phyloP scores from a whole-genome alignment of 2,888 invertebrate genomes.

The Lucinisca nassula region DNA sequence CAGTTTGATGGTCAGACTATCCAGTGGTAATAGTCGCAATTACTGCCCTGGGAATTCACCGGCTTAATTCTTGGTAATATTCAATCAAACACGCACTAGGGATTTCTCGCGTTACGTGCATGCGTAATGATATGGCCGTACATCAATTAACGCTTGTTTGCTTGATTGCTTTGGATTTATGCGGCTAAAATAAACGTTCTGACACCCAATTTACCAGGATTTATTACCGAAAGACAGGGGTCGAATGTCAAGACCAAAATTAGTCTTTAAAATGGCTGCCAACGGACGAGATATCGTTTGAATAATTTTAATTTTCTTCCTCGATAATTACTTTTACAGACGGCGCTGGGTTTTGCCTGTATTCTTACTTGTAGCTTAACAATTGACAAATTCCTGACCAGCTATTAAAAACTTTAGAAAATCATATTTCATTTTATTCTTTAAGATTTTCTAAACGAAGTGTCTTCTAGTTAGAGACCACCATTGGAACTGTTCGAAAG shows the following conservation, averaged over 20 bases:
- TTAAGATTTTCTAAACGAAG: too few species aligned
- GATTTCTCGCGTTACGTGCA: constrained; percentile 2
- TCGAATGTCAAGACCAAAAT: neutral
- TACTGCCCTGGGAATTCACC: neutral
- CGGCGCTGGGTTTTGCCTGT: too few species aligned
- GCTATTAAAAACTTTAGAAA: too few species aligned
- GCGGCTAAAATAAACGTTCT: constrained; percentile 7
- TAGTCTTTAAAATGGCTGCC: neutral
- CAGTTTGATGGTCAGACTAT: constrained; percentile 2
- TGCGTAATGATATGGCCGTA: neutral
- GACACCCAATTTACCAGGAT: constrained; percentile 10
- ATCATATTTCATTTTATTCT: too few species aligned
- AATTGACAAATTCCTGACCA: too few species aligned
- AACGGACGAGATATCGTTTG: neutral
- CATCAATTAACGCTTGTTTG: constrained; percentile 11
- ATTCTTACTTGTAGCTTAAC: too few species aligned
- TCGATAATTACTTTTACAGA: too few species aligned
- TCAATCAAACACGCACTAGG: constrained; percentile 5
- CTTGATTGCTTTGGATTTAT: constrained; percentile 11
- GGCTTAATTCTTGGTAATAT: neutral
- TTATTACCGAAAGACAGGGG: constrained; percentile 14
- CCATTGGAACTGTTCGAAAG: too few species aligned
- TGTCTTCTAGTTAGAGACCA: too few species aligned
- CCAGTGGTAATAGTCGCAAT: constrained; percentile 1
- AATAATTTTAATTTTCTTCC: neutral